Evolutionary conservation across 30 jellyfish, hydroid and myxozoan genomes (phyloP).

Genomic region (Aurelia sp.): DNA sequence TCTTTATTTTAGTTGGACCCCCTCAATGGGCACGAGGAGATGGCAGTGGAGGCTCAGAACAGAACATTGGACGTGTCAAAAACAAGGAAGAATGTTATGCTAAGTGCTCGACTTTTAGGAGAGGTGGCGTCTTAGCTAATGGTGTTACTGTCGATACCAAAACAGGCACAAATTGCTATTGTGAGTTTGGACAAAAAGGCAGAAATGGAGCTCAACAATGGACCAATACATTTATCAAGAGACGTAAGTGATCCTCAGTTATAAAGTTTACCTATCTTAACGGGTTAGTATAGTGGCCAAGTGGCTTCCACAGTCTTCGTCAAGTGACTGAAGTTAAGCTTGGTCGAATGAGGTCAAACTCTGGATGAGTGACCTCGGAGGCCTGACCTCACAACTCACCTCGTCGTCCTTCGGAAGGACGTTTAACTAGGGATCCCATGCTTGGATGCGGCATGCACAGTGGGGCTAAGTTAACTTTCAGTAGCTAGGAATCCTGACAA

Average conservation of each 20-base stretch:
- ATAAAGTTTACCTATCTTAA: no score
- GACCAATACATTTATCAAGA: constrained; percentile 1
- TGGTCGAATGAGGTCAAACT: no score
- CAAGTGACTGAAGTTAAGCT: no score
- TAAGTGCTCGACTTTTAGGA: background rate
- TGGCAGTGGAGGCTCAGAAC: constrained; percentile 24
- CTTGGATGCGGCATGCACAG: no score
- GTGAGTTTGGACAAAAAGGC: constrained; percentile 9
- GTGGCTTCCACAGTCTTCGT: no score
- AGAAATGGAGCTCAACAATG: constrained; percentile 6
- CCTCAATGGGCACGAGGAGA: constrained; percentile 5
- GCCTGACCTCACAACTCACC: no score
- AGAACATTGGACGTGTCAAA: constrained; percentile 2
- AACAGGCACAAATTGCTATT: constrained; percentile 24
- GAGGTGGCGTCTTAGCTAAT: constrained; percentile 5
- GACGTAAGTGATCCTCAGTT: constrained; percentile 8
- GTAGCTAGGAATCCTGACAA: no score
- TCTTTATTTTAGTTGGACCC: background rate
- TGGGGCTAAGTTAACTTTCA: no score
- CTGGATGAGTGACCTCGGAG: no score
- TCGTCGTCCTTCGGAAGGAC: no score
- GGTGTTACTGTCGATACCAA: constrained; percentile 29
- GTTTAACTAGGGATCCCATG: no score
- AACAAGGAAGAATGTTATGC: constrained; percentile 5
- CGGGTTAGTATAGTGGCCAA: no score